These are phyloP conservation scores for Pyrrhia umbra DNA, from an alignment of 2,888 invertebrate genomes.

Conservation along the genomic window DNA sequence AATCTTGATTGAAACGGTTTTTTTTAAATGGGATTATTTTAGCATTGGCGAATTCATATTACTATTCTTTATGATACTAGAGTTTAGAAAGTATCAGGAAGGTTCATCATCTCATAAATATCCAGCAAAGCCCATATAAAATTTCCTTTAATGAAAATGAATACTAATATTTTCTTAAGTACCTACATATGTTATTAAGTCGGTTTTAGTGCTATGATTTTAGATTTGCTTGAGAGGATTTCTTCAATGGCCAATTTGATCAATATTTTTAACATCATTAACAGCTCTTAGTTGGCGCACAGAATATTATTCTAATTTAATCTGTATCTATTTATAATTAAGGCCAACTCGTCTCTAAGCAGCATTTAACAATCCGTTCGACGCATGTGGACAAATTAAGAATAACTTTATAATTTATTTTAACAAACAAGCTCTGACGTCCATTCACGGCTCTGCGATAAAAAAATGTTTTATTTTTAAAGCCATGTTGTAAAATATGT, in stretches of 20 bases:
- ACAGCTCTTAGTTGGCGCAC: background rate
- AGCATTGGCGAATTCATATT: background rate
- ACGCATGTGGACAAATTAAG: background rate
- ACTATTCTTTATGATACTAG: background rate
- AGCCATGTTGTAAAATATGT: too few species aligned
- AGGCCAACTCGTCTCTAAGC: background rate
- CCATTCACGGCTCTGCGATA: background rate
- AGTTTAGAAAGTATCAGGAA: background rate
- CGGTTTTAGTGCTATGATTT: slow-evolving; percentile 10
- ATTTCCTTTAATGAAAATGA: too few species aligned
- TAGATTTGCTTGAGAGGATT: slow-evolving; percentile 23
- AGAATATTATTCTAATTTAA: background rate
- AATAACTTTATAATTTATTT: background rate
- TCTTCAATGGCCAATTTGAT: slow-evolving; percentile 22
- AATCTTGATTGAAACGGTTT: background rate
- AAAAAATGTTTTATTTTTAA: background rate
- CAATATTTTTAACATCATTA: slow-evolving; percentile 4
- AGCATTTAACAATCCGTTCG: background rate
- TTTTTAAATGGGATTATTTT: background rate
- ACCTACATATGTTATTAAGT: slow-evolving; percentile 9
- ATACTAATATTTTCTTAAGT: too few species aligned
- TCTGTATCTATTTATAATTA: background rate
- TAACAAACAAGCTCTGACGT: background rate
- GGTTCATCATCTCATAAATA: background rate
- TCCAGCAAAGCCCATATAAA: background rate